These are phyloP conservation scores for Scomber colias DNA, from an alignment of 2,113 vertebrate species.

Conservation along the genomic window DNA sequence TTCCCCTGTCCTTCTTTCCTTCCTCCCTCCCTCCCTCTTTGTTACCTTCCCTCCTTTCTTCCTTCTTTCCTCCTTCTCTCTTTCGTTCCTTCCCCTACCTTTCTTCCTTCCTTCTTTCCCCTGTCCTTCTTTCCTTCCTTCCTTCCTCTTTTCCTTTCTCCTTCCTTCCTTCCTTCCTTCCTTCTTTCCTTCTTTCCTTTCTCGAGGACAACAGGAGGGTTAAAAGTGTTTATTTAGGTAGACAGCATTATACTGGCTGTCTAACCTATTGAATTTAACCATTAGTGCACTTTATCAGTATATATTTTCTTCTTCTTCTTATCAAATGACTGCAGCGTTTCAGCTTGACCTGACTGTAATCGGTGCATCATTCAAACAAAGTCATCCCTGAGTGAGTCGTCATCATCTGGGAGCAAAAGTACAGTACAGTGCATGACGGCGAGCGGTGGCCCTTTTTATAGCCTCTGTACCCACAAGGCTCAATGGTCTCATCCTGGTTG, in stretches of 20 bases:
- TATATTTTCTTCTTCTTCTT: background rate
- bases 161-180: too few relatives aligned
- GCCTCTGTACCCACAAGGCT: conserved; percentile 8
- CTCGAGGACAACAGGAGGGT: too few relatives aligned
- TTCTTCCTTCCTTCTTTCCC: too few relatives aligned
- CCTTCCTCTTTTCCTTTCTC: too few relatives aligned
- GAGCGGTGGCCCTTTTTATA: background rate
- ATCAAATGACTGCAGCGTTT: background rate
- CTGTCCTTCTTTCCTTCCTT: too few relatives aligned
- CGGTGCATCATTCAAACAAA: background rate
- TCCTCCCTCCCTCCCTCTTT: too few relatives aligned
- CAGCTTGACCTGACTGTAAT: background rate
- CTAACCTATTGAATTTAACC: background rate
- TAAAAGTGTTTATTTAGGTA: background rate
- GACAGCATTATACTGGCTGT: background rate
- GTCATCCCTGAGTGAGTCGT: background rate
- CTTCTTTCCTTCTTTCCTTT: too few relatives aligned
- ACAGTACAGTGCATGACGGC: background rate
- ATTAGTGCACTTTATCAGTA: background rate
- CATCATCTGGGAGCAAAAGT: background rate
- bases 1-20: too few relatives aligned
- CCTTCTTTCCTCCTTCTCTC: too few relatives aligned
- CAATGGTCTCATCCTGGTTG: conserved; percentile 25
- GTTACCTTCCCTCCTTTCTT: too few relatives aligned
- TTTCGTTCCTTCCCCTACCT: too few relatives aligned